Evolutionary conservation across 1,140 invertebrate species (phyloP), one percentile per base, ranked within the genome.

Genomic region (Ephestia elutella): DNA sequence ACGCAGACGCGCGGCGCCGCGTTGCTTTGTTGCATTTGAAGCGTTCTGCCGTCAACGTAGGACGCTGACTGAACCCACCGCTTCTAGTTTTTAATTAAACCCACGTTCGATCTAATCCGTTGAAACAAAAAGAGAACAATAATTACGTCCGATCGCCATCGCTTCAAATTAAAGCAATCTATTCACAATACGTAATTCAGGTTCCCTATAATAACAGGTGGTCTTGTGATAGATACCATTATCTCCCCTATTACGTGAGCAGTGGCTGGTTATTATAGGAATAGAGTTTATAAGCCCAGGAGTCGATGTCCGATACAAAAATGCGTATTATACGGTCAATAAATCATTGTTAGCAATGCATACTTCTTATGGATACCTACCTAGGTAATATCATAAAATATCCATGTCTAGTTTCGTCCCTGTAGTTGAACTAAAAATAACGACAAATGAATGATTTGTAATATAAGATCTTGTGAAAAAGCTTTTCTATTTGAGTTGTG

Each of bases 181-280:
- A 44, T n/a, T 44, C 38, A 44, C 38, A 44, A 44, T 44, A 44
- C 38, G 38, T 44, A 44, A 44, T 44, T 44, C 38, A 44, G 38
- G 38, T 44, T 44, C 7, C 38, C 38, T 44, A 44, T 44, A 44
- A 44, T 44, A 44, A 44, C 38, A 44, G 32, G 38, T 44, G 38
- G 38, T 44, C 38, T 10, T 15, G 38, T 44, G 38, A 44, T 44
- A 44, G 38, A 44, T 17, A 44, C 38, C 15, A 44, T 44, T 44
- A 44, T 44, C 38, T 44, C 5, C 5, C n/a, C n/a, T 44, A 44
- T 44, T 44, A 44, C 38, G 38, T 15, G 38, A 44, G 38, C 38
- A 10, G 38, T 44, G 13, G 13, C 32, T 38, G 13, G 38, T 44
- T 44, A 44, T 44, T 44, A 44, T 44, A 8, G 38, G 5, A 15